phyloP scores from a whole-genome alignment of 2,113 vertebrate species.

The Rana temporaria region DNA sequence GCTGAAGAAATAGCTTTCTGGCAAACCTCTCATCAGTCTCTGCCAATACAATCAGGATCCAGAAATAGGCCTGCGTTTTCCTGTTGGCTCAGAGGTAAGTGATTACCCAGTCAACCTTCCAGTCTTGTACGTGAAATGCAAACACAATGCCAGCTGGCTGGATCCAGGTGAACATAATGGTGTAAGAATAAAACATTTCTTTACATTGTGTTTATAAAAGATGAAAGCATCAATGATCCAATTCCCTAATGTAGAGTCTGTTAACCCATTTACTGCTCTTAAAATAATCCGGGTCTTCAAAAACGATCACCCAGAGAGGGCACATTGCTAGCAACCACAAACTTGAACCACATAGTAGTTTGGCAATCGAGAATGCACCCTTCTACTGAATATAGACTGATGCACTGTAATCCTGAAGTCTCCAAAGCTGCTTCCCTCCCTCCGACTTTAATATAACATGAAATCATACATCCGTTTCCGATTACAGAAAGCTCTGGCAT shows the following conservation, averaged over 20 bases:
- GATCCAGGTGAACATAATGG: constrained; percentile 60
- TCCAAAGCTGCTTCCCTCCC: no score
- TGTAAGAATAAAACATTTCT: constrained; percentile 51
- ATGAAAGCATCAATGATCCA: constrained; percentile 31
- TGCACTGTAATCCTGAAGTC: neutral
- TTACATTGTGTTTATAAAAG: constrained; percentile 37
- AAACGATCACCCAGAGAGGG: neutral
- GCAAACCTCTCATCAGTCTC: constrained; percentile 63
- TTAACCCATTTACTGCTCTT: constrained; percentile 38
- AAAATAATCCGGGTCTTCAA: neutral
- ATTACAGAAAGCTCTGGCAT: no score
- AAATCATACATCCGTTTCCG: no score
- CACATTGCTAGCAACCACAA: constrained; percentile 14
- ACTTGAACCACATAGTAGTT: neutral
- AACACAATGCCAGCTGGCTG: constrained; percentile 67
- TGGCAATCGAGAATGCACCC: neutral
- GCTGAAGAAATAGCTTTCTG: constrained; percentile 67
- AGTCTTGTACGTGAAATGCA: constrained; percentile 67
- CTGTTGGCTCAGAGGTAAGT: constrained; percentile 69
- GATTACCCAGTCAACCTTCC: constrained; percentile 65
- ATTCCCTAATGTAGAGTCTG: constrained; percentile 12
- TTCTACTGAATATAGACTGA: neutral
- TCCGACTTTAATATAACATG: no score
- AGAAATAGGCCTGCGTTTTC: constrained; percentile 77
- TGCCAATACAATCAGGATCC: constrained; percentile 67